Percentiles rank a stretch among this genome's conserved stretches.
Conservation (phyloP, 2,888 invertebrate species). For the Thalpophila matura region DNA sequence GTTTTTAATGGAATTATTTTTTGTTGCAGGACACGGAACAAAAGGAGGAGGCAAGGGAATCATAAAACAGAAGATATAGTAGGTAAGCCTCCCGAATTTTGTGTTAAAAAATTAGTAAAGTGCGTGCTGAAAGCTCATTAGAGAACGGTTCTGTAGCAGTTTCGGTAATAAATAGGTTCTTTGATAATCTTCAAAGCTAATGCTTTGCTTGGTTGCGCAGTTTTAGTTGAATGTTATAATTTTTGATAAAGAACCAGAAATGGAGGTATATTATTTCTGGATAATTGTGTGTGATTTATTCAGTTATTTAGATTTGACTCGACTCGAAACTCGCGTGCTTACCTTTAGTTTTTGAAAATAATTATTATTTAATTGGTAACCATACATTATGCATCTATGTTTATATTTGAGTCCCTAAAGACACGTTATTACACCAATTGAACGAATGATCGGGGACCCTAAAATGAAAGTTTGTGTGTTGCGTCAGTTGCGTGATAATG, state of each 20-base stretch:
- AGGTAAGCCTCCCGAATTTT: conserved; percentile 53
- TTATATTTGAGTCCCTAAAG: too few relatives aligned
- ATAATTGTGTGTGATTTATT: neutral
- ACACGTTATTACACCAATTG: too few relatives aligned
- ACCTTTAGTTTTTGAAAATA: too few relatives aligned
- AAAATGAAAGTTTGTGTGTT: conserved; percentile 9
- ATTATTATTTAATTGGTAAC: too few relatives aligned
- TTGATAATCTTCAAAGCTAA: conserved; percentile 36
- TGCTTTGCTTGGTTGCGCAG: conserved; percentile 20
- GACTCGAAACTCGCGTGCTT: too few relatives aligned
- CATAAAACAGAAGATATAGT: conserved; percentile 46
- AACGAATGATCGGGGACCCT: neutral
- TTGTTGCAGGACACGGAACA: conserved; percentile 54
- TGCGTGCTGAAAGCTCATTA: conserved; percentile 39
- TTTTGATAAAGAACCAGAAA: conserved; percentile 17
- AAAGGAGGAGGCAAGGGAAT: conserved; percentile 17
- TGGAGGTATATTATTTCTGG: neutral
- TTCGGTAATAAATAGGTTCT: conserved; percentile 25
- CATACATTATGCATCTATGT: too few relatives aligned
- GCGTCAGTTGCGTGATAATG: conserved; percentile 36
- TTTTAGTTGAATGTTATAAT: conserved; percentile 16
- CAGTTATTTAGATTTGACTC: neutral
- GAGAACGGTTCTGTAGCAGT: neutral
- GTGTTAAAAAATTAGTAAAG: conserved; percentile 35
- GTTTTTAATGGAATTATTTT: conserved; percentile 30